Percentiles rank a stretch among this genome's conserved stretches.
Conservation (phyloP, 1,140 invertebrate genomes). For the Batillaria attramentaria region DNA sequence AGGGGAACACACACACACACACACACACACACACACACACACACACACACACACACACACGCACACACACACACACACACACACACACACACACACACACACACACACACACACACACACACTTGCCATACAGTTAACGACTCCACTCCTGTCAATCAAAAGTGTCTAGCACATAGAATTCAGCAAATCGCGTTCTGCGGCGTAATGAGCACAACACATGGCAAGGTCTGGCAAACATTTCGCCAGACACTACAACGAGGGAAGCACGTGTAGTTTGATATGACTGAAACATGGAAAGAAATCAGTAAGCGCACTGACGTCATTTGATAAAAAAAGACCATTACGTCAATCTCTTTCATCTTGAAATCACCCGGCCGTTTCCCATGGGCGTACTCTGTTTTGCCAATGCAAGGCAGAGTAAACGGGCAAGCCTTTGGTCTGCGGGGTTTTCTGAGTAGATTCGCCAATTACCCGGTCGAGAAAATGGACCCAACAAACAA, state of each 20-base stretch:
- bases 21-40: constrained; percentile 3
- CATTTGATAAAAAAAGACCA: no score
- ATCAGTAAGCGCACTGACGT: no score
- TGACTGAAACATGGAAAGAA: no score
- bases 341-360: no score
- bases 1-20: not conserved
- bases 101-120: constrained; percentile 10
- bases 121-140: not conserved
- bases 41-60: constrained; percentile 7
- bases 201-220: not conserved
- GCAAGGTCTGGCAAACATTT: not conserved
- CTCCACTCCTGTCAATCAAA: not conserved
- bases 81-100: constrained; percentile 1
- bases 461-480: no score
- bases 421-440: no score
- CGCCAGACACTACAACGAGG: not conserved
- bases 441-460: no score
- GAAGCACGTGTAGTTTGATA: not conserved
- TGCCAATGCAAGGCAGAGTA: no score
- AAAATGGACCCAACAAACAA: no score
- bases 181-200: not conserved
- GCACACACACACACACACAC: constrained; percentile 1
- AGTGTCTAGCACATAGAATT: not conserved
- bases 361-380: no score
- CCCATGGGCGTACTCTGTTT: no score